Evolutionary conservation across 2,888 invertebrate genomes (phyloP), one percentile per base, ranked within the genome.

Genomic region (Chironomus riparius): DNA sequence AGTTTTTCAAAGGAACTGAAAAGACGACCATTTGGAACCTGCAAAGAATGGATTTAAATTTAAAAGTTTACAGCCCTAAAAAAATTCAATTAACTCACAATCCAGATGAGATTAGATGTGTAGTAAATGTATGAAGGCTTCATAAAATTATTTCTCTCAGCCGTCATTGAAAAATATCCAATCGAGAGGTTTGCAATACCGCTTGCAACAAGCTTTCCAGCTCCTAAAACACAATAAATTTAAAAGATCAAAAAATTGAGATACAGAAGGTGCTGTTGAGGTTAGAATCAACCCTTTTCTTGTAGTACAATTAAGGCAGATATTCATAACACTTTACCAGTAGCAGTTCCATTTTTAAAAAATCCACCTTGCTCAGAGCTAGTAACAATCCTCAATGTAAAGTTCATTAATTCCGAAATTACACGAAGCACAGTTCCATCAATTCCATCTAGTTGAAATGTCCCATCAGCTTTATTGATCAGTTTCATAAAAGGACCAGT

Each of bases 111-210:
- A 2, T 61, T 56, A 24, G 76, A 12, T 6, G 77, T 68, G 13
- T 62, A 28, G 22, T 73, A 73, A 12, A 47, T 38, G 65, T 73
- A 62, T 13, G 56, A 50, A 69, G 72, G 47, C 3, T 21, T 21
- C 68, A 72, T 68, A 15, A 18, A 21, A 2, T 13, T 21, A 13
- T 71, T 56, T 3, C 38, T 28, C 47, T n/a, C 12, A 12, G 56
- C 18, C 18, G 68, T 48, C 3, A 10, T 68, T 6, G 61, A n/a
- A 21, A 28, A 24, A 28, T 70, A 65, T 2, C 50, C 61, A 24
- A 77, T 24, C 1, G 77, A 76, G 12, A 78, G 28, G 70, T 78
- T 78, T 4, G 75, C 77, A 22, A 61, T 47, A 4, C 68, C 74
- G 2, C 70, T 15, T 13, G 62, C 61, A 18, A 78, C 62, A 76